Base-by-base conservation (phyloP, 2,888 invertebrate genomes). In the Noctua janthina region DNA sequence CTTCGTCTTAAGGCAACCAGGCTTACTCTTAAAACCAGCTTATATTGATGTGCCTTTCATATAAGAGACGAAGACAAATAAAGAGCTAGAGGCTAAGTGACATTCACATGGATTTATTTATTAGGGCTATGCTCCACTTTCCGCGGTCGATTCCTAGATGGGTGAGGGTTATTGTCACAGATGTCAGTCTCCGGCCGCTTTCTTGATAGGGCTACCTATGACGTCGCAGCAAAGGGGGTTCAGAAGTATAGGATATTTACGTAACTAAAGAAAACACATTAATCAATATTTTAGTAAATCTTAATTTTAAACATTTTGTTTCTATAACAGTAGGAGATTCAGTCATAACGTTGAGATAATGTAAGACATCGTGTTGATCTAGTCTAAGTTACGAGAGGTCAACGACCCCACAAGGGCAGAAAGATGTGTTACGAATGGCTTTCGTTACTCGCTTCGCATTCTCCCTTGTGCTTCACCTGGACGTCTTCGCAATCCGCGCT, bases 381-480 rank as follows among this genome's bases (percentile, higher is more conserved):
- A 20, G 23, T 64, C 17, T 2, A 15, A 1, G 23, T n/a, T 20
- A 35, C 6, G 1, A 43, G 10, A 1, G 0, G 4, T 0, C 7
- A 46, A 15, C 46, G n/a, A 68, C n/a, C n/a, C 46, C 17, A 46
- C 46, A n/a, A n/a, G 8, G 4, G 17, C 2, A 67, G 23, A 15
- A n/a, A n/a, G 8, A 29, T n/a, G 4, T 6, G 11, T n/a, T 35
- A 59, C 0, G 4, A 35, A 2, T 0, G 0, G 4, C 0, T 3
- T 6, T 54, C 11, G 2, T 17, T 7, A 43, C 80, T 83, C 13
- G 0, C 0, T 83, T 83, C 13, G 0, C 0, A 29, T 29, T 29
- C 1, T 17, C 80, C 83, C 4, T 23, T 35, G n/a, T 49, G 2
- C 17, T 1, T 17, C 2, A 70, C 2, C 39, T 39, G 0, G 15